phyloP scores from a whole-genome alignment of 2,113 vertebrate species.

The Takifugu flavidus region DNA sequence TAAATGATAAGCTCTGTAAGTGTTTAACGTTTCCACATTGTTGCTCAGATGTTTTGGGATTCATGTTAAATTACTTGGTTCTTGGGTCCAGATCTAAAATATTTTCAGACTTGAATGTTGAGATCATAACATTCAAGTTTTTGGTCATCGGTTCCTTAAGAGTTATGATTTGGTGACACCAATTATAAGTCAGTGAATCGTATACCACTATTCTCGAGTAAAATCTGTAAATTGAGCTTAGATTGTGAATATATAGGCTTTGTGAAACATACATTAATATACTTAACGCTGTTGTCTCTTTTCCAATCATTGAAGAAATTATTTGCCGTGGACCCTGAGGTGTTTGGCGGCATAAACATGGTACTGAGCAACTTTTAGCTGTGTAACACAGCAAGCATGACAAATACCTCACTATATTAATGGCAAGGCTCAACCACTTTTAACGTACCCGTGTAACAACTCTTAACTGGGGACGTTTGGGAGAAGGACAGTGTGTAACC shows the following conservation, averaged over 20 bases:
- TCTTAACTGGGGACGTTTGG: conserved; percentile 42
- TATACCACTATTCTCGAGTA: too few species aligned
- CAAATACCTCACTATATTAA: conserved; percentile 60
- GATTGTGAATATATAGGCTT: neutral
- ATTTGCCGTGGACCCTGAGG: conserved; percentile 75
- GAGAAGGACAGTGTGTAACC: conserved; percentile 33
- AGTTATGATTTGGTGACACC: too few species aligned
- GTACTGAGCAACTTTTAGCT: conserved; percentile 67
- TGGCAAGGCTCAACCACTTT: conserved; percentile 39
- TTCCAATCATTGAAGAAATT: conserved; percentile 72
- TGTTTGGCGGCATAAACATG: conserved; percentile 72
- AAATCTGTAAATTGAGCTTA: too few species aligned
- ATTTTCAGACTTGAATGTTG: too few species aligned
- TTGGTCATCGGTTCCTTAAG: too few species aligned
- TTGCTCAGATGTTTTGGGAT: too few species aligned
- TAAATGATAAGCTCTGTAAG: too few species aligned
- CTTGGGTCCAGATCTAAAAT: too few species aligned
- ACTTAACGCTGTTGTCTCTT: conserved; percentile 62
- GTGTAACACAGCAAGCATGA: conserved; percentile 65
- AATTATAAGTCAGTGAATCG: too few species aligned
- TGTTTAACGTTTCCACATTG: neutral
- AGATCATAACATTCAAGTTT: too few species aligned
- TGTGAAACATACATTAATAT: conserved; percentile 36
- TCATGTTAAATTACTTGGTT: too few species aligned
- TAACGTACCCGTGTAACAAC: conserved; percentile 30